Base-by-base conservation (phyloP, 2,888 invertebrate genomes). In the Pyralis farinalis region DNA sequence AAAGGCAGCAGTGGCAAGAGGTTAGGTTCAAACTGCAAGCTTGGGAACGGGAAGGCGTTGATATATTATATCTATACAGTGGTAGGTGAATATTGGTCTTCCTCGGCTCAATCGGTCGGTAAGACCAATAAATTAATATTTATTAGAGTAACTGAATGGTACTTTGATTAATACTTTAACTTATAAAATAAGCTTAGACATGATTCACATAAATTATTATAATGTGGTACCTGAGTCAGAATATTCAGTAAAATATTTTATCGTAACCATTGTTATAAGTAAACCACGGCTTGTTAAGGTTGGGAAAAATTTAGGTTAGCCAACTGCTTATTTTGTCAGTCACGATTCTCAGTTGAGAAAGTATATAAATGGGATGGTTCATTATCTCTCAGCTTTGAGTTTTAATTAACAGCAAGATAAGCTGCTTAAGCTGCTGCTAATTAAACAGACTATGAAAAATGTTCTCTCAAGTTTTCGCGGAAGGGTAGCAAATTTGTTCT, bases 401-500 rank as follows among this genome's bases (percentile, higher is more conserved):
- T 46, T 37, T 42, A 51, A 51, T 49, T 49, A 53, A 53, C 49
- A 51, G 40, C 47, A 43, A 45, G 49, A 42, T 50, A 49, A 58
- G 52, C 47, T 49, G 45, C 42, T 51, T 50, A 45, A 54, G 51
- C 47, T 48, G 49, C 44, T 60, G 49, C 43, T 60, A 52, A 58
- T 58, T 51, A 53, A 52, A 53, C 49, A 46, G 43, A 34, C 51
- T 38, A 37, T 43, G 51, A 42, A 51, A 55, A 54, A 52, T 55
- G 37, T 41, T 45, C 41, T 51, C 46, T 47, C 40, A 44, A 49
- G 42, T 42, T 39, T 25, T 34, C 36, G 43, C 39, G 34, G 43
- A 49, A 42, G 20, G 30, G 33, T 40, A 44, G 42, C 38, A 16
- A 43, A 34, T 42, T 42, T 47, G 34, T 20, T 32, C 43, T 51